Evolutionary conservation across 1,140 invertebrate genomes (phyloP), one percentile per base, ranked within the genome.

Genomic region (Halictus rubicundus): DNA sequence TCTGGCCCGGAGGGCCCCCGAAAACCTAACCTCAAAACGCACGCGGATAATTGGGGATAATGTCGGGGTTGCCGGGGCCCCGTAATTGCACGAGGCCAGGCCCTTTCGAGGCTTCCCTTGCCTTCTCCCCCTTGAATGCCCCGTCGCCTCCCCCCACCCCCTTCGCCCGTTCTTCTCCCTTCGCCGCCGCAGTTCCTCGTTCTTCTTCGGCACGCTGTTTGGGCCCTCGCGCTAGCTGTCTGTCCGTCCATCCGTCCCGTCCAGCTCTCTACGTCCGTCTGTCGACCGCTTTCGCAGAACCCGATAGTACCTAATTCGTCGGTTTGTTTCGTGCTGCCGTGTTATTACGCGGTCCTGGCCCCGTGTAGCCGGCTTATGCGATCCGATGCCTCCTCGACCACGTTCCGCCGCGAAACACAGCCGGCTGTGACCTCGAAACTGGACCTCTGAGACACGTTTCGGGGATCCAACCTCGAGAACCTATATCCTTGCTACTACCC

Each of bases 1-100:
- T 85, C 75, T 60, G 80, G 73, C 79, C 84, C 82, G 78, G 39
- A 80, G 80, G 87, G 89, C 80, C 74, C 78, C 89, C 89, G 82
- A 91, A 90, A 91, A 90, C 86, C 89, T 89, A 91, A 88, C 83
- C 83, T 88, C 87, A 84, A 89, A 90, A 91, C 88, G 90, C 88
- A 91, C 87, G 83, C 89, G 90, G 90, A 91, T 92, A 92, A 92
- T 92, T 92, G 91, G 91, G 88, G 88, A 92, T 92, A 92, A 92
- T 92, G 85, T 69, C 84, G 89, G 91, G 91, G 90, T 91, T 91
- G 89, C 87, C 75, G 64, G 71, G 87, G 83, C 86, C 82, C 80
- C 86, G 90, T 92, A 92, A 92, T 92, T 92, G 91, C 90, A 90
- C 90, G 83, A 88, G 84, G 80, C 82, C 84, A 84, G 87, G 85